phyloP scores from a whole-genome alignment of 2,888 invertebrate genomes.

The Drosophila seclusa region DNA sequence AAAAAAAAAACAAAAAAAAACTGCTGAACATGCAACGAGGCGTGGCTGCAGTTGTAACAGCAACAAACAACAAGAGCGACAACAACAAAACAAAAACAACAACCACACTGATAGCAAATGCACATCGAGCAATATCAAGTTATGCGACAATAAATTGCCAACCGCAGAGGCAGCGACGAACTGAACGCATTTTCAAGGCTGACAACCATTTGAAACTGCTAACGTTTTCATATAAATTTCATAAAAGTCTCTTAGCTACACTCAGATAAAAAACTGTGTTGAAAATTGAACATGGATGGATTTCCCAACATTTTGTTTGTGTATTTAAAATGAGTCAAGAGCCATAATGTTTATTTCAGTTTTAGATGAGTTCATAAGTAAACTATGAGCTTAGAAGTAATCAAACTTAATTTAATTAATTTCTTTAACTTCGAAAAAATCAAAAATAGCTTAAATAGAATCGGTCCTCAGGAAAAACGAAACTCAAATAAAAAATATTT shows the following conservation, averaged over 20 bases:
- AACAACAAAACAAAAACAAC: slow-evolving; percentile 18
- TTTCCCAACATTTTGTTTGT: background rate
- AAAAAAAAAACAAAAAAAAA: slow-evolving; percentile 24
- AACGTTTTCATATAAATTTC: slow-evolving; percentile 73
- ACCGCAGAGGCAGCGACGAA: slow-evolving; percentile 35
- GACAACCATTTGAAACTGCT: slow-evolving; percentile 52
- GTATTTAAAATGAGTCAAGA: background rate
- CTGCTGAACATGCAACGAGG: slow-evolving; percentile 58
- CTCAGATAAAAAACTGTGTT: background rate
- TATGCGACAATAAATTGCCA: slow-evolving; percentile 73
- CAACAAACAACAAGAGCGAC: slow-evolving; percentile 13
- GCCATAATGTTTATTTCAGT: background rate
- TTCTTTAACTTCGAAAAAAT: background rate
- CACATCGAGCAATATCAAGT: slow-evolving; percentile 64
- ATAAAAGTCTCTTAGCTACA: slow-evolving; percentile 48
- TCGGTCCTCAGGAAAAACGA: rapidly evolving
- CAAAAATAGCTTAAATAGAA: background rate
- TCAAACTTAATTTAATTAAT: too few relatives aligned
- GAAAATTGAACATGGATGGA: background rate
- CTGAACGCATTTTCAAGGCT: slow-evolving; percentile 15
- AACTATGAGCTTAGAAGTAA: background rate
- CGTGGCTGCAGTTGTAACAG: slow-evolving; percentile 39
- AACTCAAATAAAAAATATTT: background rate
- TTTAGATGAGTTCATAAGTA: background rate
- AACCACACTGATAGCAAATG: slow-evolving; percentile 34